phyloP scores from a whole-genome alignment of 2,888 invertebrate genomes.

The Ectemnius lituratus region DNA sequence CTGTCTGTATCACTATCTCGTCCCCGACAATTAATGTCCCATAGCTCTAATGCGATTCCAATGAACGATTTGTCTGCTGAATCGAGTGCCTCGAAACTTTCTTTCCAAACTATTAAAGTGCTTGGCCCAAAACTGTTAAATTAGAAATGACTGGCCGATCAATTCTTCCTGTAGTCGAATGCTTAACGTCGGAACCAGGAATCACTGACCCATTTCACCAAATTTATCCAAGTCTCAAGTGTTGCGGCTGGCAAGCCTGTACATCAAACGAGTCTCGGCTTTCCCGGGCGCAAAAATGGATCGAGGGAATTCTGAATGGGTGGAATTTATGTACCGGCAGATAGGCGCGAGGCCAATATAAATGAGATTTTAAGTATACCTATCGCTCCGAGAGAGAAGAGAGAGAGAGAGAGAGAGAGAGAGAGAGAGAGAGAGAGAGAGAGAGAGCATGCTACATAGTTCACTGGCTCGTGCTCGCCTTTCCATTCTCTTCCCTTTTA shows the following conservation, averaged over 20 bases:
- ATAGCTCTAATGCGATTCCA: too few species aligned
- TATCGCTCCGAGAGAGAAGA: conserved; percentile 36
- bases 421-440: too few species aligned
- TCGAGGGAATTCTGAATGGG: conserved; percentile 44
- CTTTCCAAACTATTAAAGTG: not conserved
- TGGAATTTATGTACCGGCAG: conserved; percentile 71
- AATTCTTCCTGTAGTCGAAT: too few species aligned
- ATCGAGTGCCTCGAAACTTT: not conserved
- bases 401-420: too few species aligned
- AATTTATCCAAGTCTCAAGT: too few species aligned
- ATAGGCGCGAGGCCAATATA: conserved; percentile 71
- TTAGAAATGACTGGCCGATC: not conserved
- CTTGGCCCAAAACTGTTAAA: too few species aligned
- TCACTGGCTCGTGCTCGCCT: not conserved
- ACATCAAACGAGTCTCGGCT: too few species aligned
- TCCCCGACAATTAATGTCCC: too few species aligned
- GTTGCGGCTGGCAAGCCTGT: too few species aligned
- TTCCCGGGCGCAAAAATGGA: conserved; percentile 25
- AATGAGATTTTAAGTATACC: conserved; percentile 74
- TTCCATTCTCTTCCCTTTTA: conserved; percentile 14
- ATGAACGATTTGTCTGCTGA: too few species aligned
- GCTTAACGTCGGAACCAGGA: not conserved
- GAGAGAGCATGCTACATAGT: not conserved
- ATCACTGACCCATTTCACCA: not conserved
- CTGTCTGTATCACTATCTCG: too few species aligned